Percentiles rank a stretch among this genome's conserved stretches.
phyloP scores from a whole-genome alignment of 2,797 vertebrate genomes.

The Merluccius polli region DNA sequence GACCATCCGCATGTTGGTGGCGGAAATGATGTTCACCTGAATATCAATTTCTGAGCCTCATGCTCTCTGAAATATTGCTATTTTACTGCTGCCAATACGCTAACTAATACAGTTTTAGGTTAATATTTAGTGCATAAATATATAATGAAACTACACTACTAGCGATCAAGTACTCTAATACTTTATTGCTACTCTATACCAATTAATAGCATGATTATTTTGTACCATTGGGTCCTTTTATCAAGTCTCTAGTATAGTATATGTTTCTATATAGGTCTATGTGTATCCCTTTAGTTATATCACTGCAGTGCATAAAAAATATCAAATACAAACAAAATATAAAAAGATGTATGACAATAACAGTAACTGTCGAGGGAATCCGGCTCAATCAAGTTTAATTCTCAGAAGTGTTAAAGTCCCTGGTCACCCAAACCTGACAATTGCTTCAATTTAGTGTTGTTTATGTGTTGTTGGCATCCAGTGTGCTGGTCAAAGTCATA shows the following conservation, averaged over 20 bases:
- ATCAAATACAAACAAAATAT: background rate
- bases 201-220: background rate
- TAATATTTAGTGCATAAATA: background rate
- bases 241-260: background rate
- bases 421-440: too few species aligned
- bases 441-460: background rate
- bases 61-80: background rate
- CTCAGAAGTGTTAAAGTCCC: too few species aligned
- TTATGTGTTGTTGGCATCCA: background rate
- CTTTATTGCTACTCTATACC: background rate
- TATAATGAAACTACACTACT: background rate
- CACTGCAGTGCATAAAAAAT: background rate
- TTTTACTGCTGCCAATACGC: background rate
- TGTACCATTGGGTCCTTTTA: background rate
- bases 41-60: background rate
- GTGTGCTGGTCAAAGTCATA: background rate
- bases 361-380: background rate
- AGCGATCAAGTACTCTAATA: background rate
- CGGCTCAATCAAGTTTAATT: background rate
- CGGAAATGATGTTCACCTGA: background rate
- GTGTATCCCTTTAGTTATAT: background rate
- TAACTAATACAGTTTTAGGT: background rate
- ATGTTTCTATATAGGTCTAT: background rate
- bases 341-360: too few species aligned
- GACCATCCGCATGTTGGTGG: background rate